Percentiles rank a stretch among this genome's conserved stretches.
These are phyloP conservation scores for Notiomystis cincta DNA, from an alignment of 2,113 vertebrate genomes.

Conservation along the genomic window DNA sequence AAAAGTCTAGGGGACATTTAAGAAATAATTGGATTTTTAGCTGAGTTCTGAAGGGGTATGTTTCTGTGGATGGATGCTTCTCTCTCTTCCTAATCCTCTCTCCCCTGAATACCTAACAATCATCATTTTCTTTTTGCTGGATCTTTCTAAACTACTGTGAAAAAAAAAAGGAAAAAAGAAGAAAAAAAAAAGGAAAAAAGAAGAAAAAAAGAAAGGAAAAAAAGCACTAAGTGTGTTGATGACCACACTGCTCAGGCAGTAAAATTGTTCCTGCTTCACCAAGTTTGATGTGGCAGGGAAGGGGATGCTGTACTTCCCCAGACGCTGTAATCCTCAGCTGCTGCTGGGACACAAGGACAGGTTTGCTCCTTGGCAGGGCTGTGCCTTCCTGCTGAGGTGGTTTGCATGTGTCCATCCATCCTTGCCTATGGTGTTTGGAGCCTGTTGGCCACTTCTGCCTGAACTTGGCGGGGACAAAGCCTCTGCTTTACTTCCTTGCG, in stretches of 20 bases:
- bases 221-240: not conserved
- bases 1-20: not conserved
- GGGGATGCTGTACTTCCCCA: not conserved
- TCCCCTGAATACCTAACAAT: not conserved
- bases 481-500: not conserved
- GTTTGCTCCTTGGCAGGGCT: not conserved
- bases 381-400: not conserved
- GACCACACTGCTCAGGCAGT: not conserved
- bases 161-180: not conserved
- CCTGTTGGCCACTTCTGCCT: not conserved
- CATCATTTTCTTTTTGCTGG: not conserved
- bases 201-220: too few relatives aligned
- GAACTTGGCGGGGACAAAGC: not conserved
- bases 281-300: not conserved
- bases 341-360: not conserved
- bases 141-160: not conserved
- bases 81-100: not conserved
- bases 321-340: not conserved
- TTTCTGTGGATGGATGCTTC: not conserved
- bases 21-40: not conserved
- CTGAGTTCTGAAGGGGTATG: not conserved
- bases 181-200: not conserved
- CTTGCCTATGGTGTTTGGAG: not conserved
- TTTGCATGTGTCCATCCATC: not conserved
- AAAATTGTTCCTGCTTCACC: not conserved